Evolutionary conservation across 1,140 invertebrate genomes (phyloP).

Genomic region (Atta texana): DNA sequence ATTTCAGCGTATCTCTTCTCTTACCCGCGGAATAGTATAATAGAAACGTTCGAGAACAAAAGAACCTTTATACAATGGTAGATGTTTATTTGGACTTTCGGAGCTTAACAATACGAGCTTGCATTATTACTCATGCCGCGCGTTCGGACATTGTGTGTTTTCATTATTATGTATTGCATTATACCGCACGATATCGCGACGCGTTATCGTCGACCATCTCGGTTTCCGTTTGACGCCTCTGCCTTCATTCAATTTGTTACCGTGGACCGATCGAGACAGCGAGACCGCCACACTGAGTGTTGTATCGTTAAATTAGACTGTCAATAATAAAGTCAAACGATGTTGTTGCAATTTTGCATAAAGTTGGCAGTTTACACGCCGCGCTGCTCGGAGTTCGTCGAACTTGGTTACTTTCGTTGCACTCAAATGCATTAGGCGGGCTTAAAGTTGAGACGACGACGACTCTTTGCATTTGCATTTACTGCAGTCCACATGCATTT

Average conservation of each 20-base stretch:
- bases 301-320: slow-evolving; percentile 24
- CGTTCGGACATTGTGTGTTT: neutral
- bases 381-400: slow-evolving; percentile 59
- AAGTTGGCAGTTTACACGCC: slow-evolving; percentile 56
- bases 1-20: slow-evolving; percentile 8
- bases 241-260: slow-evolving; percentile 6
- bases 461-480: slow-evolving; percentile 75
- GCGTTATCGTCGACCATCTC: neutral
- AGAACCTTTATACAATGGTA: slow-evolving; percentile 42
- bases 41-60: slow-evolving; percentile 41
- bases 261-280: neutral
- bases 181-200: neutral
- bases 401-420: slow-evolving; percentile 72
- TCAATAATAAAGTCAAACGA: slow-evolving; percentile 73
- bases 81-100: slow-evolving; percentile 53
- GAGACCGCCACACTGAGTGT: neutral
- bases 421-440: slow-evolving; percentile 73
- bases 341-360: slow-evolving; percentile 68
- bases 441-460: slow-evolving; percentile 70
- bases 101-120: slow-evolving; percentile 31
- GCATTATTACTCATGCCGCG: slow-evolving; percentile 19
- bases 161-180: slow-evolving; percentile 23
- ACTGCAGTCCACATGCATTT: slow-evolving; percentile 72
- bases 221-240: neutral
- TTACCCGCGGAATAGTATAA: neutral